Evolutionary conservation across 2,797 vertebrate species (phyloP), one percentile per base, ranked within the genome.

Genomic region (Macropus fuliginosus): DNA sequence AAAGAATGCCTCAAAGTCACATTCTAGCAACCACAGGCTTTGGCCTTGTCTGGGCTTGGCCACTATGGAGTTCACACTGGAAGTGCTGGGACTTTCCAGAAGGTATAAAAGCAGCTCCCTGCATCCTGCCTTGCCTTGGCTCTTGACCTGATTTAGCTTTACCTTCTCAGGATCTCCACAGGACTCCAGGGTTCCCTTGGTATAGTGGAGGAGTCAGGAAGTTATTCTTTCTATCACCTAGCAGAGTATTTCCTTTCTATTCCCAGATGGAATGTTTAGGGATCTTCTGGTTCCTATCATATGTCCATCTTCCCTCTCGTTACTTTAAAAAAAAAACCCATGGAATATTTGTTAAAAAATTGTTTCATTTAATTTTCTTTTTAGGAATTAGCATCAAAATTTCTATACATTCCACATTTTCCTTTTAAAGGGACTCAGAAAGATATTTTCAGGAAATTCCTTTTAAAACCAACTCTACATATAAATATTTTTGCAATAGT

Each of bases 391-490:
- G 2, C 34, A 74, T 27, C n/a, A 91, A 74, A 93, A 50, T 5
- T 91, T 46, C 46, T 95, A 57, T 13, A 31, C 54, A 0, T 57
- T 95, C 8, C 81, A 46, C 1, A 54, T 90, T 59, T 91, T 93
- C 31, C 95, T 90, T 16, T 29, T 52, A 54, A 55, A 91, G 6
- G 94, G 4, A 97, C 81, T 93, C 90, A 87, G 24, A 96, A 14
- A 18, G 74, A 93, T 91, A 10, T 5, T 96, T 74, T 91, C 0
- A 31, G 95, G 95, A 56, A 91, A 55, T 52, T 27, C 50, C 21
- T 27, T 95, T 96, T 93, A 97, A 97, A 66, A 6, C 8, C 3
- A 95, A 28, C 31, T 97, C 59, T 94, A 40, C 91, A 94, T 96
- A 66, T 55, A 94, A 93, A 66, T 55, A 94, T 92, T 95, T 66